Base-by-base conservation (phyloP, 2,797 vertebrate genomes). In the Poecilia velifera region DNA sequence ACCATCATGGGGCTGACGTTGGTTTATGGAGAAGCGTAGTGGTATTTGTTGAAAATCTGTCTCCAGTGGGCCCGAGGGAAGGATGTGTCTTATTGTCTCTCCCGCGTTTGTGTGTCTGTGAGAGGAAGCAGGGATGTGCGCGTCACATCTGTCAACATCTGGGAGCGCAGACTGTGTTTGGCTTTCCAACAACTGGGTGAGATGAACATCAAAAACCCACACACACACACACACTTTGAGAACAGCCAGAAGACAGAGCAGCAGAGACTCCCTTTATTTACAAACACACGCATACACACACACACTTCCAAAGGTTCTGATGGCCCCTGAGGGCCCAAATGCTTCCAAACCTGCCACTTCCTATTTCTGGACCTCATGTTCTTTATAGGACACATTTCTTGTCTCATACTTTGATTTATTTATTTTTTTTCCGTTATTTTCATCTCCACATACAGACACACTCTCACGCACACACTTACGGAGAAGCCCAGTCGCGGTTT, bases 101-200 rank as follows among this genome's bases (percentile, higher is more conserved):
- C 16, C 18, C 36, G 34, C 55, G 74, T 79, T 39, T 62, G 36
- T 79, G 62, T 66, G 73, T 70, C 55, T 72, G 82, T 66, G 73
- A 72, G 57, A 86, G 82, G 81, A 91, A 83, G 85, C 83, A 68
- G 70, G 72, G 45, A 79, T 92, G 88, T 64, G 78, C 64, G 75
- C 82, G 45, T 66, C 92, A 95, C 96, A 96, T 95, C 96, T 96
- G 96, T 95, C 93, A 90, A 92, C 96, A 96, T 96, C 96, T 96
- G 95, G 95, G 87, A 84, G 82, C 90, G 87, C 95, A 96, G 95
- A 91, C 90, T 95, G 95, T 96, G 93, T 96, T 96, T 96, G 94
- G 84, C 91, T 96, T 95, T 92, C 85, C 85, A 93, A 92, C 94
- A 95, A 95, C 94, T 95, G 94, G 92, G 92, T 92, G 91, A 93